Evolutionary conservation across 2,113 vertebrate species (phyloP).

Genomic region (Gavia stellata): DNA sequence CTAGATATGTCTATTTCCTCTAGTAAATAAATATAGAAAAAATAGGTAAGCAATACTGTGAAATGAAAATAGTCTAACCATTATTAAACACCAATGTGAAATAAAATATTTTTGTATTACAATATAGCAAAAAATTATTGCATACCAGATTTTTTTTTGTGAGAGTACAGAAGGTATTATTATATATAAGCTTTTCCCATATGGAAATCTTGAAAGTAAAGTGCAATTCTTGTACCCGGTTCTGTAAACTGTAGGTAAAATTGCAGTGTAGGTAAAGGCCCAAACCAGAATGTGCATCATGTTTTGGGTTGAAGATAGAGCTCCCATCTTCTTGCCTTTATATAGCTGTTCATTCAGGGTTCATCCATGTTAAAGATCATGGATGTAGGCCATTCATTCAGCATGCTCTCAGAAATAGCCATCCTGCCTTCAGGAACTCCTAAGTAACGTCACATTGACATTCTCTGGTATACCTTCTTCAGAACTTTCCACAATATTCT

Average conservation of each 20-base stretch:
- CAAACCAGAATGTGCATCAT: not conserved
- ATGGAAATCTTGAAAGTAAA: not conserved
- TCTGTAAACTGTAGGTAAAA: not conserved
- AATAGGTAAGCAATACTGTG: not conserved
- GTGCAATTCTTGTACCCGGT: not conserved
- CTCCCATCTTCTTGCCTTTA: not conserved
- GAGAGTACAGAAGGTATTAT: not conserved
- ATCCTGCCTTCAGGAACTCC: not conserved
- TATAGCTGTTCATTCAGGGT: not conserved
- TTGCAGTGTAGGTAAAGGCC: not conserved
- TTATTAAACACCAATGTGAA: not conserved
- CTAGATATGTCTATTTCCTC: not conserved
- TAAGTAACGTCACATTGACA: not conserved
- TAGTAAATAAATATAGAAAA: not conserved
- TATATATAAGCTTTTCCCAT: not conserved
- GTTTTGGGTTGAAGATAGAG: not conserved
- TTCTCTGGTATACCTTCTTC: not conserved
- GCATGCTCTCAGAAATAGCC: not conserved
- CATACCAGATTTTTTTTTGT: not conserved
- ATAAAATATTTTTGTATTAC: not conserved
- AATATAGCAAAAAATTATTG: not conserved
- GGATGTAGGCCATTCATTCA: not conserved
- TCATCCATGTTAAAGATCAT: not conserved
- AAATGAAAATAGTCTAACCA: not conserved
- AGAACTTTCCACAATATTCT: not conserved